These are phyloP conservation scores for Cryptoprocta ferox DNA, from an alignment of 2,797 vertebrate species.

Conservation along the genomic window DNA sequence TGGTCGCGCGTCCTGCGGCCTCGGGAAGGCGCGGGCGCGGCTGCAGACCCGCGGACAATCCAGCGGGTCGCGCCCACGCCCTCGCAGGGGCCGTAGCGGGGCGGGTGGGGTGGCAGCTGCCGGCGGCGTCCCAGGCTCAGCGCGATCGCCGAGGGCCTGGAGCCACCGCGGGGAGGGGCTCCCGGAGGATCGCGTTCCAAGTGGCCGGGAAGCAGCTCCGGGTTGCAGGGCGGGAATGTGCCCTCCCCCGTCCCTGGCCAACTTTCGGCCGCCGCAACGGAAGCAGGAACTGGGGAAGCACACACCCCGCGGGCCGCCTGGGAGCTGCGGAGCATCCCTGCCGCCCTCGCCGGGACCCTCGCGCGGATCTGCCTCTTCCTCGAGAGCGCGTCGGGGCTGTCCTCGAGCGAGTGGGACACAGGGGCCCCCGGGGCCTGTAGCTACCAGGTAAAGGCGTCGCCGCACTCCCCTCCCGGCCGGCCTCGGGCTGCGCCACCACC, in stretches of 20 bases:
- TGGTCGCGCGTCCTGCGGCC: not conserved
- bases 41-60: not conserved
- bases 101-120: no score
- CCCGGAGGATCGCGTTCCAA: not conserved
- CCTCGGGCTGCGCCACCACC: not conserved
- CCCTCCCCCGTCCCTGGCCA: conserved; percentile 44
- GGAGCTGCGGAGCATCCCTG: not conserved
- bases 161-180: not conserved
- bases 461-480: no score
- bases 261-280: conserved; percentile 67
- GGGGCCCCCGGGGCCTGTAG: not conserved
- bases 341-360: not conserved
- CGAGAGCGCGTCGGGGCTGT: not conserved
- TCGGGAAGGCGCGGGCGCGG: not conserved
- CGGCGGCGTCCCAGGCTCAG: no score
- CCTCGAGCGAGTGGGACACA: not conserved
- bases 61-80: not conserved
- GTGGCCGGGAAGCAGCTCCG: conserved; percentile 69
- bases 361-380: not conserved
- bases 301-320: not conserved
- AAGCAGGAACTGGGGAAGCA: conserved; percentile 77
- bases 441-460: conserved; percentile 59
- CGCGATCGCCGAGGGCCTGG: no score
- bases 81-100: rapidly evolving
- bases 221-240: conserved; percentile 68